Evolutionary conservation across 2,888 invertebrate species (phyloP).

Genomic region (Zaprionus bogoriensis): DNA sequence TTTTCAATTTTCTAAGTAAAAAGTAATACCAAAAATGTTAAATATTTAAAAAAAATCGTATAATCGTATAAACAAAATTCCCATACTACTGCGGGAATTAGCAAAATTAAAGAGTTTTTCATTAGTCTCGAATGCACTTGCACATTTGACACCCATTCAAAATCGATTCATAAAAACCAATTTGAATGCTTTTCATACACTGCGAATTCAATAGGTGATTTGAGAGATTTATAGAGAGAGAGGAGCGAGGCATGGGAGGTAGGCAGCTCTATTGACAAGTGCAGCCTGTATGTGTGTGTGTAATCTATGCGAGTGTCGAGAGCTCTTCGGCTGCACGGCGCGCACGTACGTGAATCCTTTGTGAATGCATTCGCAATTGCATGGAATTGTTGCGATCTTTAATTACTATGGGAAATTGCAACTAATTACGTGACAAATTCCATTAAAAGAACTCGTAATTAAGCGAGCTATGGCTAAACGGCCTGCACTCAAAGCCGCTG

Average conservation of each 20-base stretch:
- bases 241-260: too few species aligned
- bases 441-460: conserved; percentile 31
- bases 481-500: conserved; percentile 23
- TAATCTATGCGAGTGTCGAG: too few species aligned
- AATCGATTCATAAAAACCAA: not conserved
- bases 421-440: conserved; percentile 22
- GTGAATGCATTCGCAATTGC: not conserved
- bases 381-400: not conserved
- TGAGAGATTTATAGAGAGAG: too few species aligned
- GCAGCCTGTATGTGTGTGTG: too few species aligned
- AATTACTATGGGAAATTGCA: conserved; percentile 4
- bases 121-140: not conserved
- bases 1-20: too few species aligned
- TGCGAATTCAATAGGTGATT: too few species aligned
- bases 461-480: conserved; percentile 34
- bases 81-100: too few species aligned
- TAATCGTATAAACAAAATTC: too few species aligned
- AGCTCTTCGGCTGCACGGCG: not conserved
- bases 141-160: not conserved
- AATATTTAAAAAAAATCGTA: too few species aligned
- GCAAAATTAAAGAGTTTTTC: too few species aligned
- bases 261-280: too few species aligned
- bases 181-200: not conserved
- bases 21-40: too few species aligned
- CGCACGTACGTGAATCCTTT: not conserved